Evolutionary conservation across 2,113 vertebrate genomes (phyloP), one percentile per base, ranked within the genome.

Genomic region (Gymnarchus niloticus): DNA sequence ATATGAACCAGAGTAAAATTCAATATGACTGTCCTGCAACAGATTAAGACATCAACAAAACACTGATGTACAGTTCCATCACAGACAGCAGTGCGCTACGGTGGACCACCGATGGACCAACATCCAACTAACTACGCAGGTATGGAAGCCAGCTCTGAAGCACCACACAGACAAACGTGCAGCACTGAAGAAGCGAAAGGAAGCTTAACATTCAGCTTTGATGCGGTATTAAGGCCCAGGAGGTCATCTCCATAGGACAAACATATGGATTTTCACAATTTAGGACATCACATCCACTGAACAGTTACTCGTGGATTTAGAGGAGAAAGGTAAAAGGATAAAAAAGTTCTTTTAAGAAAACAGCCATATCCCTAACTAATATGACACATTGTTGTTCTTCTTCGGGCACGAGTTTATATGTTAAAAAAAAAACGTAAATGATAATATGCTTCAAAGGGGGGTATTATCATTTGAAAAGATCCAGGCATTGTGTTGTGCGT

Each of bases 381-480:
- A 61, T 85, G 59, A 83, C 85, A 44, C 85, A 56, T 54, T 86
- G 81, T 54, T 87, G 81, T 54, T 86, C 56, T 83, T 86, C 86
- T 83, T 54, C 59, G n/a, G 81, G 54, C 82, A 41, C 52, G 76
- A 88, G 86, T 88, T 88, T 83, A 87, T 86, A 52, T 84, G 69
- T 89, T 23, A 2, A 73, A 23, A 87, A 37, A 84, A 44, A 59
- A 80, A 89, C 86, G 84, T 90, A 91, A 93, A 93, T 94, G 92
- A 91, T 83, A 14, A 90, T 93, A 90, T 78, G 90, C 89, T 91
- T 94, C 91, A 51, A 77, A 88, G 86, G 90, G 90, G 91, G 89
- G 92, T 89, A 95, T 96, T 95, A 95, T 94, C 94, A 95, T 95
- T 92, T 95, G 92, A 95, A 95, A 95, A 93, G 93, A 94, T 93